Evolutionary conservation across 2,888 invertebrate genomes (phyloP), one percentile per base, ranked within the genome.

Genomic region (Mystacides longicornis): DNA sequence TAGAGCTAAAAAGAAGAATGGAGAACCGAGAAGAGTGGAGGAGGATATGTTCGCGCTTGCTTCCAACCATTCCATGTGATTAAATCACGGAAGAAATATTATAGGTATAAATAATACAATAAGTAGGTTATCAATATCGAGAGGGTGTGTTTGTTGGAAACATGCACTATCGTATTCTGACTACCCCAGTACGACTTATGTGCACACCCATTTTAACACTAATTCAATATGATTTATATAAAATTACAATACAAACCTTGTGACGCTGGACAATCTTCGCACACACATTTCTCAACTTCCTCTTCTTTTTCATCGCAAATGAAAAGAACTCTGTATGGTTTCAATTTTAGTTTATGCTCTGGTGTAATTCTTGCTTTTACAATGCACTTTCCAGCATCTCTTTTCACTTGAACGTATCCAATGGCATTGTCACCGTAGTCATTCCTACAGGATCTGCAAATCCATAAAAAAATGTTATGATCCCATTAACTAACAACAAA

Each of bases 361-460:
- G 63, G 64, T 45, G 59, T 61, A n/a, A 65, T 55, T 56, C 58
- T 57, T 16, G 54, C 59, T 58, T 63, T 63, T 1, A 64, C 59
- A 27, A 48, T 61, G 54, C 64, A 65, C 19, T 62, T 31, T 20
- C 57, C 51, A 22, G 49, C 47, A 16, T 59, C 54, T 33, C 64
- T 50, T 47, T 59, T 58, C 2, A 64, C 49, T 51, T 64, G 63
- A 5, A 63, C 62, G 56, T 61, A 64, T 14, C 62, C 60, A 21
- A 62, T 33, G 2, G 62, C 62, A 27, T 48, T 46, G 52, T 62
- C 62, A 20, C 61, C 60, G 23, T 62, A 61, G 37, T 50, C 49
- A 33, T 59, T 55, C 33, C 55, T 47, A 18, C 37, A 19, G n/a
- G 59, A 58, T 54, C 59, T 60, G 49, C 20, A 60, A 60, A 43